Conservation (phyloP, 2,888 invertebrate species). For the Drosophila subsilvestris region DNA sequence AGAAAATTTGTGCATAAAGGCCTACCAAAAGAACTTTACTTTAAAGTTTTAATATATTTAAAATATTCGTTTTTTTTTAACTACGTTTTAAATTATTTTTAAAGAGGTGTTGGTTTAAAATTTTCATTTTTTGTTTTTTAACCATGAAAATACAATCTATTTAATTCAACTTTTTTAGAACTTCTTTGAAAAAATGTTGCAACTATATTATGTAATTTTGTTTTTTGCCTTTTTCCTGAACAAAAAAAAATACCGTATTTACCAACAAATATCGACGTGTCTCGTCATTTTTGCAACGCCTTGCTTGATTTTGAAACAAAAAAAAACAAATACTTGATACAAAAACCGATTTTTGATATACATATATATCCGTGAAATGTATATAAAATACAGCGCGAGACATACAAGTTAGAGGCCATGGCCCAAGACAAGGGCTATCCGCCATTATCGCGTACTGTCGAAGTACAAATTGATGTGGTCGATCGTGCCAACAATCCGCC, state of each 20-base stretch:
- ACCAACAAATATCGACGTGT: conserved; percentile 54
- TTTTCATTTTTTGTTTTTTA: conserved; percentile 38
- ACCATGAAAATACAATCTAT: conserved; percentile 21
- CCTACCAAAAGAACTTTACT: conserved; percentile 9
- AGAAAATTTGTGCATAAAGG: conserved; percentile 33
- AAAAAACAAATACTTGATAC: conserved; percentile 23
- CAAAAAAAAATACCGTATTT: conserved; percentile 36
- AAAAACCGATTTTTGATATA: conserved; percentile 41
- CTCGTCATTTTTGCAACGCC: conserved; percentile 61
- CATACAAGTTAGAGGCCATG: conserved; percentile 99
- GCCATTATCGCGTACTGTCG: conserved; percentile 97
- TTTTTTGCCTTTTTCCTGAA: conserved; percentile 67
- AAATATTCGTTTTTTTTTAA: conserved; percentile 15
- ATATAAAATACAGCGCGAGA: conserved; percentile 90
- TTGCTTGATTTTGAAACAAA: conserved; percentile 67
- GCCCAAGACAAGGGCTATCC: conserved; percentile 99
- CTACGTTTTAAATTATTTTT: conserved; percentile 26
- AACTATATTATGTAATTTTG: conserved; percentile 56
- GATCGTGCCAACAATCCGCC: conserved; percentile 99
- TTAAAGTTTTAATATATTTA: conserved; percentile 36
- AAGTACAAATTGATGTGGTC: conserved; percentile 99
- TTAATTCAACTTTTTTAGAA: conserved; percentile 39
- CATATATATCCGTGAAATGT: conserved; percentile 45
- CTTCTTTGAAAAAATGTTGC: conserved; percentile 23
- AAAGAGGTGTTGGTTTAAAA: conserved; percentile 41